Base-by-base conservation (phyloP, 1,140 invertebrate genomes). In the Pseudoatta argentina region DNA sequence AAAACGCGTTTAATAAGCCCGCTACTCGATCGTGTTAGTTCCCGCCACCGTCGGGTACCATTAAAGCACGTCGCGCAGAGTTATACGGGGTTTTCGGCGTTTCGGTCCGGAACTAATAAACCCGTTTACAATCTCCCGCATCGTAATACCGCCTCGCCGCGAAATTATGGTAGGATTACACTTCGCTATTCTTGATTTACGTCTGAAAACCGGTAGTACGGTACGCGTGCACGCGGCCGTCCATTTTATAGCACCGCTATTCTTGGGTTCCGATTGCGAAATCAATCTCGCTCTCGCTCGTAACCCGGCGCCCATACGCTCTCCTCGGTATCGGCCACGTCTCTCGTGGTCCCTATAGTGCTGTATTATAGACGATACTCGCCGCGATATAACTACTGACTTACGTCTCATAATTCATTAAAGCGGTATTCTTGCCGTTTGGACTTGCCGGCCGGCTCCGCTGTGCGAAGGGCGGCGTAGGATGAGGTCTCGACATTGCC, bases 221-320 rank as follows among this genome's bases (percentile, higher is more conserved):
- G 18, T n/a, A 12, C 39, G 57, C 24, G 3, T 8, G 59, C 14
- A 30, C 24, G 48, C 34, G 24, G 27, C 30, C 66, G 61, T 30
- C 82, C 86, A 44, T 91, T 91, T 91, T 88, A 83, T 76, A 75
- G 75, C 83, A 64, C 39, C 67, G 86, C 88, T 91, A 91, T 91
- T 91, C 89, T 91, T 91, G 75, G 89, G 51, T 83, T 91, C 87
- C 90, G 90, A 91, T 91, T 91, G 89, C 90, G 87, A 91, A 91
- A 91, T 91, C 90, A 91, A 91, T 91, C 90, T 88, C 85, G 87
- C 63, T 91, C 89, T 88, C 83, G 89, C 89, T 91, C 87, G 89
- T 90, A 91, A 90, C 87, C 51, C 73, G 67, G 82, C 87, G 87
- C 82, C 69, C 88, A 78, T 82, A 71, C 87, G 78, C 83, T 86